These are phyloP conservation scores for Ciconia nigra DNA, from an alignment of 2,797 vertebrate genomes.

Conservation along the genomic window DNA sequence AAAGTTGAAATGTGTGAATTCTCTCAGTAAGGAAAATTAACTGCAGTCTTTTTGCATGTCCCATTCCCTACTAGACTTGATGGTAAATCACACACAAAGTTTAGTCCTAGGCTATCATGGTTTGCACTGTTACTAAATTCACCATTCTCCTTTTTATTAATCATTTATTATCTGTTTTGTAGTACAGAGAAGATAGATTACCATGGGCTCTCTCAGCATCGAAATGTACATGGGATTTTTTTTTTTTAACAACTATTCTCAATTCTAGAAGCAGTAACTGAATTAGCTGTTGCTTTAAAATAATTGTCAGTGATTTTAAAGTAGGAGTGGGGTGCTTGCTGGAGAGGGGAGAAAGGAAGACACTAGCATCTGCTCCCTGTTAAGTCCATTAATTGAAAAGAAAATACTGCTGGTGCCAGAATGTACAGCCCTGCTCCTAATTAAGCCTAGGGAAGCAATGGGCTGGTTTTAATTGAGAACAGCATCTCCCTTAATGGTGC, in stretches of 20 bases:
- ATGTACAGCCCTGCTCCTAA: slow-evolving; percentile 54
- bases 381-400: slow-evolving; percentile 63
- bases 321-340: not conserved
- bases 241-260: not conserved
- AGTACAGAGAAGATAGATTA: not conserved
- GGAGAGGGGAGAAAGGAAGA: slow-evolving; percentile 8
- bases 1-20: not conserved
- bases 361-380: slow-evolving; percentile 54
- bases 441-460: slow-evolving; percentile 55
- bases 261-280: not conserved
- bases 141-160: not conserved
- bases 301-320: not conserved
- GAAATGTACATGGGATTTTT: not conserved
- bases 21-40: not conserved
- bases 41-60: not conserved
- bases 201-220: not conserved
- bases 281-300: slow-evolving; percentile 9
- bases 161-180: not conserved
- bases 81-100: not conserved
- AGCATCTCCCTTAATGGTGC: slow-evolving; percentile 43
- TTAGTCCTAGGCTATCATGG: not conserved
- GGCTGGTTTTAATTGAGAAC: slow-evolving; percentile 66
- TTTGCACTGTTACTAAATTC: not conserved
- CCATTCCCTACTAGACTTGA: not conserved
- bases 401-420: slow-evolving; percentile 63